Evolutionary conservation across 1,140 invertebrate genomes (phyloP), one percentile per base, ranked within the genome.

Genomic region (Amphibalanus amphitrite): DNA sequence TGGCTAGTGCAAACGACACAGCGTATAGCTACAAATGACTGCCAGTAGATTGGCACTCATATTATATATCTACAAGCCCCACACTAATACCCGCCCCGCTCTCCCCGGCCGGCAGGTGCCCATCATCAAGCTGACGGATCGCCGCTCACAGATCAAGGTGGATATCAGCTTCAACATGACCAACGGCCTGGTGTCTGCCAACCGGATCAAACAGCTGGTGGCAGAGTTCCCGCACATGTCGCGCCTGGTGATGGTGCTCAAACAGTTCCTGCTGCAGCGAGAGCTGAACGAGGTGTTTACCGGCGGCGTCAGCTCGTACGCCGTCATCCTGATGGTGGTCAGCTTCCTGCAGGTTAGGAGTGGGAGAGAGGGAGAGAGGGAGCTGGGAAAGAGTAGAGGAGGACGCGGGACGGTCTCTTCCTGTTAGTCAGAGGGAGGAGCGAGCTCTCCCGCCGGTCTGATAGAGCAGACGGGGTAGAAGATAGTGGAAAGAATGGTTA

Each of bases 201-300:
- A 95, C 81, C 86, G 97, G 69, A 98, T 99, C 72, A 95, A 93
- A 79, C 86, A 88, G 72, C 92, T 86, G 77, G 89, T 90, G 76
- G 80, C 81, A 65, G 84, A 85, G 72, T 98, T 88, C 83, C 93
- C 93, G 29, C 88, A 90, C 71, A 83, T 98, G 73, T 87, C 90
- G 29, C 95, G 95, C 78, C 84, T 98, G 76, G 94, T 98, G 74
- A 89, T 98, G 82, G 94, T 98, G 70, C 84, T 99, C 74, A 99
- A 99, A 83, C 95, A 98, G 83, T 98, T 97, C 84, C 86, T 98
- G 71, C 84, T 97, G 69, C 92, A 98, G 82, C 86, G 95, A 80
- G 93, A 97, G 84, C 86, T 99, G 76, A 98, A 98, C 83, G 95
- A 98, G 87, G 96, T 98, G 69, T 99, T 97, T 82, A 97, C 94